phyloP scores from a whole-genome alignment of 2,797 vertebrate species.

The Perodicticus potto region DNA sequence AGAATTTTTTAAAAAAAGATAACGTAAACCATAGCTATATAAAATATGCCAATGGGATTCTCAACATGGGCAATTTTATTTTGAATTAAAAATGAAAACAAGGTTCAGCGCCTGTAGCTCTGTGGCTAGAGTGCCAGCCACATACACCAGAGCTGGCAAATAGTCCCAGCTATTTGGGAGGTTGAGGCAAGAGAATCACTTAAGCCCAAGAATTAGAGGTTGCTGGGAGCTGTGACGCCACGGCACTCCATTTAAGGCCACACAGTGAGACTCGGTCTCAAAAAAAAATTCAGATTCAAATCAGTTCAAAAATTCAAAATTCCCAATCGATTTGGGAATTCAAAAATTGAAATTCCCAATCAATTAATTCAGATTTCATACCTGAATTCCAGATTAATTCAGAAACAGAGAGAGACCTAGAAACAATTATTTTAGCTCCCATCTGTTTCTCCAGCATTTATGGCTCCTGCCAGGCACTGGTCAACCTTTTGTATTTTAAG shows the following conservation, averaged over 20 bases:
- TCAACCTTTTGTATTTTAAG: constrained; percentile 31
- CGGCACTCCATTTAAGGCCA: too few species aligned
- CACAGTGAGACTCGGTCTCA: too few species aligned
- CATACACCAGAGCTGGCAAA: too few species aligned
- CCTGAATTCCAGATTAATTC: too few species aligned
- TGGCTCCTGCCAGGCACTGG: neutral
- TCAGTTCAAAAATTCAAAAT: too few species aligned
- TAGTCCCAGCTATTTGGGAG: too few species aligned
- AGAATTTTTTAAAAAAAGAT: neutral
- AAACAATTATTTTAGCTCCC: neutral
- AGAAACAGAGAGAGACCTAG: neutral
- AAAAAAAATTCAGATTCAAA: too few species aligned
- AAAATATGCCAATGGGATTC: neutral
- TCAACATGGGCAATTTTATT: neutral
- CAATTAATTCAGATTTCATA: constrained; percentile 4
- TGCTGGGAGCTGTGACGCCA: too few species aligned
- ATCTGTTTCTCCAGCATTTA: neutral
- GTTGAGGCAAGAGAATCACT: too few species aligned
- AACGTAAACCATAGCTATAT: neutral
- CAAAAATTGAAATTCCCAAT: too few species aligned
- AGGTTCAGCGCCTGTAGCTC: neutral
- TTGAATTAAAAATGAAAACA: constrained; percentile 42
- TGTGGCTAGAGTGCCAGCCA: too few species aligned
- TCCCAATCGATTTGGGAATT: neutral
- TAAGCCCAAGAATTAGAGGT: too few species aligned